phyloP scores from a whole-genome alignment of 2,797 vertebrate genomes.

The Cygnus olor region DNA sequence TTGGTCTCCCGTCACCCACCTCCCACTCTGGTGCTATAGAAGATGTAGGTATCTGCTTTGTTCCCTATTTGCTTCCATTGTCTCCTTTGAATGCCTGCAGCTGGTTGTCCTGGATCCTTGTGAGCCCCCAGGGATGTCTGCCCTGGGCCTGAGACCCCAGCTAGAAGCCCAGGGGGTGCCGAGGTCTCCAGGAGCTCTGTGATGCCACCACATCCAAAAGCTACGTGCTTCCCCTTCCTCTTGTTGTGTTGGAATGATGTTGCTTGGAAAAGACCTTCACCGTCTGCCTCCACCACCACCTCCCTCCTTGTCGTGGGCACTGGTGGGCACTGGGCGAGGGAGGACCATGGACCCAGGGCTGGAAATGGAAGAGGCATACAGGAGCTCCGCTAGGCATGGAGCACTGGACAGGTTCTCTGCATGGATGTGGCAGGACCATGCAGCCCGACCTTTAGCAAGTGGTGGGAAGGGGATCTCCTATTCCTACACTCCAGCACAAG shows the following conservation, averaged over 20 bases:
- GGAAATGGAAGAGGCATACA: not conserved
- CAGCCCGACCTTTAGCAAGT: not conserved
- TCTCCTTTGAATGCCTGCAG: not conserved
- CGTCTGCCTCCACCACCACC: not conserved
- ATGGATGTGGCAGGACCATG: not conserved
- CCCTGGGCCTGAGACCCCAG: not conserved
- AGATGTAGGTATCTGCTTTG: not conserved
- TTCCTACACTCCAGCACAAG: not conserved
- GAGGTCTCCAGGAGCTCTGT: not conserved
- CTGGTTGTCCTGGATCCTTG: not conserved
- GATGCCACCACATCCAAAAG: not conserved
- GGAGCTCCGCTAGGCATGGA: not conserved
- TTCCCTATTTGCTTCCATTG: not conserved
- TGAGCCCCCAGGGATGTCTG: not conserved
- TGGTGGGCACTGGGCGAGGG: not conserved
- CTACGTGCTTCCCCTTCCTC: fast-evolving
- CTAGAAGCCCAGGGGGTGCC: not conserved
- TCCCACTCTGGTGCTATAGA: not conserved
- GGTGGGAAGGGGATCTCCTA: not conserved
- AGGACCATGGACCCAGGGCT: not conserved
- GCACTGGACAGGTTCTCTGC: not conserved
- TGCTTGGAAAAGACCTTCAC: not conserved
- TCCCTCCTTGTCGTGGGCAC: not conserved
- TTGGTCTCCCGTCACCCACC: not conserved
- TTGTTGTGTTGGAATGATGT: not conserved